Evolutionary conservation across 1,140 invertebrate genomes (phyloP), one percentile per base, ranked within the genome.

Genomic region (Pogonus chalceus): DNA sequence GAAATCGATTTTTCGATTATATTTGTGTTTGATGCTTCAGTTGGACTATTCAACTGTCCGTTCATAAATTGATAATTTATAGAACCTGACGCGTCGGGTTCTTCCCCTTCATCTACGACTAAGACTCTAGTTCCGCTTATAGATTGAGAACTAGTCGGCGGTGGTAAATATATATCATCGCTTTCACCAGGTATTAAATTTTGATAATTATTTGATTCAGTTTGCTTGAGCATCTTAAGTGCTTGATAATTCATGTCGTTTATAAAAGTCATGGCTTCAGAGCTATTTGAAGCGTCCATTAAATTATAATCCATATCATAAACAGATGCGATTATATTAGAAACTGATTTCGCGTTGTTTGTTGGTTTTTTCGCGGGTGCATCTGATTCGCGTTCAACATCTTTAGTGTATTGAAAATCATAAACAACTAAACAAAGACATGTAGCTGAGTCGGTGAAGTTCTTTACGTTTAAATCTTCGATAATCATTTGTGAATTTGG

Each of bases 361-460:
- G 35, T 57, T 55, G 37, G 58, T 54, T 20, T 31, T 49, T 12
- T 60, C 49, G 14, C 52, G 3, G 16, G 14, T 52, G 23, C 55
- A 52, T 58, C 55, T n/a, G 51, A 35, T 14, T 60, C 53, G 18
- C 58, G 59, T n/a, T 59, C 51, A 23, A 62, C 61, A 52, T 60
- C 54, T 53, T 60, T 61, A 20, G 47, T 76, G 57, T 79, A 77
- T 62, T 76, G 68, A 62, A 79, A 79, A 62, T 80, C 78, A 55
- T 78, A 80, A 0, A 80, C 60, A 2, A 80, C 74, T 21, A 80
- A 64, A 64, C 78, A 79, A 51, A 76, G 66, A 50, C 68, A 68
- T 23, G 49, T 67, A 9, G 65, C 56, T 9, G 47, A 9, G 10
- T 20, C 47, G 18, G 3, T 20, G 22, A 31, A 10, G 20, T 20